Conservation (phyloP, 2,888 invertebrate genomes). For the Branchinecta sandiegonensis region DNA sequence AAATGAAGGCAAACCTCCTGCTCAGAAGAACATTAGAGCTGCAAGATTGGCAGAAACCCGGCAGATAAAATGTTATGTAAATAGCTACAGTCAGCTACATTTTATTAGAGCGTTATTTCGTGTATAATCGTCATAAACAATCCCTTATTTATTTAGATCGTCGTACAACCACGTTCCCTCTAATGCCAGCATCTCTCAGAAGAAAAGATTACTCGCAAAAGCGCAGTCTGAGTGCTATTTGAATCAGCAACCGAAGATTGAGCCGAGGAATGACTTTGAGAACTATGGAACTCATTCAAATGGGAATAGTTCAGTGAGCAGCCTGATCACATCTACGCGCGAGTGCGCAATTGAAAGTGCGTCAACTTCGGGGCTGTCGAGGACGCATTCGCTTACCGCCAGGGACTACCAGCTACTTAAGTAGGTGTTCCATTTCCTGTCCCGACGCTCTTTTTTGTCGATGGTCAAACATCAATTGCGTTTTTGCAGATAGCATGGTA, state of each 20-base stretch:
- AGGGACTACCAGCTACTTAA: conserved; percentile 20
- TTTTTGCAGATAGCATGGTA: too few relatives aligned
- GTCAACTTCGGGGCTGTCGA: not conserved
- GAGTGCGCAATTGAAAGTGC: conserved; percentile 11
- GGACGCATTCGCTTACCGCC: not conserved
- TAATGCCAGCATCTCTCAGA: conserved; percentile 58
- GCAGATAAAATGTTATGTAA: too few relatives aligned
- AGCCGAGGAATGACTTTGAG: conserved; percentile 24
- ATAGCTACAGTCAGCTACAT: too few relatives aligned
- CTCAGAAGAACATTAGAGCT: too few relatives aligned
- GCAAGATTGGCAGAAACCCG: too few relatives aligned
- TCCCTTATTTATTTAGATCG: too few relatives aligned
- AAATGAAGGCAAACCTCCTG: too few relatives aligned
- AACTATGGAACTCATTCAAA: not conserved
- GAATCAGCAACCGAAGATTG: conserved; percentile 29
- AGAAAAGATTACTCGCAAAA: conserved; percentile 73
- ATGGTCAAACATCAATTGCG: too few relatives aligned
- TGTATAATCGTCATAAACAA: too few relatives aligned
- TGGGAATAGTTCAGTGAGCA: conserved; percentile 6
- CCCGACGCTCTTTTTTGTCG: too few relatives aligned
- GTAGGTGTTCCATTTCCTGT: not conserved
- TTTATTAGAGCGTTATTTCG: too few relatives aligned
- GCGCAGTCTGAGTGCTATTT: conserved; percentile 55
- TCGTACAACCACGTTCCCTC: too few relatives aligned
- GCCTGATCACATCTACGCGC: not conserved